Evolutionary conservation across 1,140 invertebrate genomes (phyloP).

Genomic region (Listronotus bonariensis): DNA sequence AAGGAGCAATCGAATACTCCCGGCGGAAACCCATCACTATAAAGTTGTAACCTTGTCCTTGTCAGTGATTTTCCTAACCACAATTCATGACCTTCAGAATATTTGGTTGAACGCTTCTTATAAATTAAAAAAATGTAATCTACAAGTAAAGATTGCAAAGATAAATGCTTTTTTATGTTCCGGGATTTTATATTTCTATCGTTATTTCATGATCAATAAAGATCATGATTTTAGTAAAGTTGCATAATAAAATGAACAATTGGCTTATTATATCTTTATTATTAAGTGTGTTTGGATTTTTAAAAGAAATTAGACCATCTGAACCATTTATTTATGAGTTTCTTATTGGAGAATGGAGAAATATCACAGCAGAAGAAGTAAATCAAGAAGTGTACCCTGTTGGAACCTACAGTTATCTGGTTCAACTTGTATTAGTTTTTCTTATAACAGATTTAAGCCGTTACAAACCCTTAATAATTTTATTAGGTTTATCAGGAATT

Average conservation of each 20-base stretch:
- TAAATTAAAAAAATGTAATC: too few relatives aligned
- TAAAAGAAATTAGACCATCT: conserved; percentile 79
- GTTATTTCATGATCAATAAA: too few relatives aligned
- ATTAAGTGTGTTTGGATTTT: conserved; percentile 76
- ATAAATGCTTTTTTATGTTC: too few relatives aligned
- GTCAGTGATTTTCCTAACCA: too few relatives aligned
- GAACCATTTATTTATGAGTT: conserved; percentile 80
- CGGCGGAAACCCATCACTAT: too few relatives aligned
- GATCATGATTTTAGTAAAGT: neutral
- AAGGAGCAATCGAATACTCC: too few relatives aligned
- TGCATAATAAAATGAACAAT: conserved; percentile 51
- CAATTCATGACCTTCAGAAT: too few relatives aligned
- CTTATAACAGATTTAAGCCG: conserved; percentile 78
- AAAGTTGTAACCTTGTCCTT: too few relatives aligned
- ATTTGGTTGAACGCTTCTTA: too few relatives aligned
- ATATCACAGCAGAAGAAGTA: conserved; percentile 70
- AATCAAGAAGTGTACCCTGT: conserved; percentile 76
- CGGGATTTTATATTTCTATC: too few relatives aligned
- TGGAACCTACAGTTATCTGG: conserved; percentile 75
- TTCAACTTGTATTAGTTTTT: conserved; percentile 73
- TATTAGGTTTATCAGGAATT: conserved; percentile 72
- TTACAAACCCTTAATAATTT: conserved; percentile 85
- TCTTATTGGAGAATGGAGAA: conserved; percentile 67
- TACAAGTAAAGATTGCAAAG: too few relatives aligned
- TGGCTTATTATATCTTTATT: conserved; percentile 70